These are phyloP conservation scores for Lomographa bimaculata DNA, from an alignment of 2,888 invertebrate species.

Conservation along the genomic window DNA sequence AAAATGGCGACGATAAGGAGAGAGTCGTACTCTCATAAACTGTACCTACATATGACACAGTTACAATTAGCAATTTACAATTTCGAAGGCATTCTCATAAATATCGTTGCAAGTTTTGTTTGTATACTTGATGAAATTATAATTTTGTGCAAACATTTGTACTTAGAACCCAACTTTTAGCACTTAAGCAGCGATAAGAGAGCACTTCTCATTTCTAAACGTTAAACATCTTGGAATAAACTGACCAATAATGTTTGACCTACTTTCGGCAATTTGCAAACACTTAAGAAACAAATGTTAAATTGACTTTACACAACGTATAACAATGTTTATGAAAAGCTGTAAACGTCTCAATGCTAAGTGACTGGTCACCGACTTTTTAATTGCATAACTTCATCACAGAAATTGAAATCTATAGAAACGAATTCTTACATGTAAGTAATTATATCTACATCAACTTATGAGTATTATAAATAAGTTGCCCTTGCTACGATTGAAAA, in stretches of 20 bases:
- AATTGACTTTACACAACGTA: slow-evolving; percentile 27
- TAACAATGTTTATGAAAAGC: slow-evolving; percentile 28
- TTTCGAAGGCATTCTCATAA: slow-evolving; percentile 28
- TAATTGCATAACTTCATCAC: slow-evolving; percentile 49
- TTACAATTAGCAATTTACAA: slow-evolving; percentile 19
- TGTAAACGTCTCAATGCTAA: slow-evolving; percentile 29
- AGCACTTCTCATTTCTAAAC: slow-evolving; percentile 15
- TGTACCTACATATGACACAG: slow-evolving; percentile 13
- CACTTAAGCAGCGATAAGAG: slow-evolving; percentile 5
- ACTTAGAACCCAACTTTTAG: slow-evolving; percentile 12
- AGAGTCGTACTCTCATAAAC: slow-evolving; percentile 17
- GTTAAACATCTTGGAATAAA: no score
- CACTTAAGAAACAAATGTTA: slow-evolving; percentile 19
- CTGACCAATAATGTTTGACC: slow-evolving; percentile 26
- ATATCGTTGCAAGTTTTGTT: slow-evolving; percentile 16
- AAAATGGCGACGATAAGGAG: slow-evolving; percentile 20
- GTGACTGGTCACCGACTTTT: slow-evolving; percentile 31
- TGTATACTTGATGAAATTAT: slow-evolving; percentile 3
- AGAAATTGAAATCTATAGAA: slow-evolving; percentile 53
- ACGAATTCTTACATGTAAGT: slow-evolving; percentile 53
- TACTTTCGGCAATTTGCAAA: slow-evolving; percentile 27
- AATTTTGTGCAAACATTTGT: slow-evolving; percentile 24
- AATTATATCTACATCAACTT: slow-evolving; percentile 72
- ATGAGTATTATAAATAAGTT: slow-evolving; percentile 83
- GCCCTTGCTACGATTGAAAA: slow-evolving; percentile 71